Base-by-base conservation (phyloP, 2,888 invertebrate species). In the Brachyopa scutellaris region DNA sequence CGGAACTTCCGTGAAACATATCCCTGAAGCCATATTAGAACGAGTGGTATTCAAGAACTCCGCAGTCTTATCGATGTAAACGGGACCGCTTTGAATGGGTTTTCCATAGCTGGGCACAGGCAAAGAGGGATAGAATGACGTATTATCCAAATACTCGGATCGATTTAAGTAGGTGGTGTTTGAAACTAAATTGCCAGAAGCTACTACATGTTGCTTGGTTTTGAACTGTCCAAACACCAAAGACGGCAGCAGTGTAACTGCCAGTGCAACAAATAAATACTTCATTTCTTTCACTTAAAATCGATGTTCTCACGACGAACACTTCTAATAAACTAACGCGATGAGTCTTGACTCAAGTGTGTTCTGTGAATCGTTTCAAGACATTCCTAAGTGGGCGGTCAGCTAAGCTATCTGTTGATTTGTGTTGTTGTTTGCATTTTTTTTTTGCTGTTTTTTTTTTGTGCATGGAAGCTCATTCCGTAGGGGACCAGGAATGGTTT, bases 1-100 rank as follows among this genome's bases (percentile, higher is more conserved):
- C 90, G 90, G 88, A 42, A 91, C 91, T 87, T 91, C 90, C 62
- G 85, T 89, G 67, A 84, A 87, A 69, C 90, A 91, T 57, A 90
- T 57, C 2, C 90, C 90, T 42, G 88, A 86, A 38, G 90, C 86
- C 87, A 90, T 90, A 0, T 86, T 85, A 0, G 87, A 87, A 5
- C 91, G 88, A 6, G 91, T 91, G 36, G 86, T 86, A 62, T 90
- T 90, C 40, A 90, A 87, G 47, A 90, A 90, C 47, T 88, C 85
- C 4, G 89, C 88, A 0, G 87, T 88, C 51, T 87, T 86, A 72
- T 90, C 90, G 1, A 88, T 74, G 19, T 87, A 67, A 9, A 86
- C 69, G 0, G 88, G 86, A 1, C 73, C 66, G 0, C 78, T 82
- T n/a, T 83, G 85, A 3, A 57, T 7, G 1, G 70, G 57, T 0